Conservation (phyloP, 2,113 vertebrate genomes). For the Passer domesticus region DNA sequence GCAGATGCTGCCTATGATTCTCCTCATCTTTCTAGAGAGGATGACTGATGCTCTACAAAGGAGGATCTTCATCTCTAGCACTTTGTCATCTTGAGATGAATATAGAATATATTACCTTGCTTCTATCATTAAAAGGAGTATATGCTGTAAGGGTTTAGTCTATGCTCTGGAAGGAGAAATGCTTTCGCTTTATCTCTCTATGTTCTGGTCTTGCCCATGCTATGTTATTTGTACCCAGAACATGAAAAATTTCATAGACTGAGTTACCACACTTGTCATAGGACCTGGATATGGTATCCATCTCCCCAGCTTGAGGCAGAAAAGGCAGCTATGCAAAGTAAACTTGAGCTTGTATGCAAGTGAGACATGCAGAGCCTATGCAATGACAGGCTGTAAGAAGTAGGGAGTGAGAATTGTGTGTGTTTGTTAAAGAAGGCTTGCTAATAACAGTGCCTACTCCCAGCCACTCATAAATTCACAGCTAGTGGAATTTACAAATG, state of each 20-base stretch:
- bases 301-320: neutral
- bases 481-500: neutral
- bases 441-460: neutral
- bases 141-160: neutral
- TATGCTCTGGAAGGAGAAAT: neutral
- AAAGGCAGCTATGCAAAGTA: neutral
- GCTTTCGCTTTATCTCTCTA: neutral
- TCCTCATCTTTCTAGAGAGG: neutral
- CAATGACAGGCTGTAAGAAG: neutral
- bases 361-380: neutral
- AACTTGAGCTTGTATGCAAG: accelerated
- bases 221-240: neutral
- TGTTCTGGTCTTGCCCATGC: neutral
- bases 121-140: neutral
- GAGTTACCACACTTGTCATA: neutral
- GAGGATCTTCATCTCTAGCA: neutral
- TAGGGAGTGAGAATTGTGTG: neutral
- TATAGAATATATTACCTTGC: neutral
- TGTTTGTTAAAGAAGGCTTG: neutral
- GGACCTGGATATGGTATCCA: neutral
- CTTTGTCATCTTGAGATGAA: neutral
- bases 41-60: neutral
- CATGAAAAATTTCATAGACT: neutral
- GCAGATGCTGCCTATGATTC: neutral
- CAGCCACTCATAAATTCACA: neutral